phyloP scores from a whole-genome alignment of 92 coral and sea anemone genomes.

The Ricordea florida region DNA sequence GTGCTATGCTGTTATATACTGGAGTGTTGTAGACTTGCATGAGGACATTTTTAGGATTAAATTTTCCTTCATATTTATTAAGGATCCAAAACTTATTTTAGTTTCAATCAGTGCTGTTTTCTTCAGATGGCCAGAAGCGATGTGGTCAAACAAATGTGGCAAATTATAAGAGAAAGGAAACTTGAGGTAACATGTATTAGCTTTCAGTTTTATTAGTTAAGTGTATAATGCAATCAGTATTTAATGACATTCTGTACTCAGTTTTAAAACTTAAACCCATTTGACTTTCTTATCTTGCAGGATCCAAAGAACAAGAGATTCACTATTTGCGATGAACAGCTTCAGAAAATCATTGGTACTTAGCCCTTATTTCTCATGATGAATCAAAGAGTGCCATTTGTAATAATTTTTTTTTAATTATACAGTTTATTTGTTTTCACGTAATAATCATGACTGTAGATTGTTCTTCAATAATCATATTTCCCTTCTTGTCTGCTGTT shows the following conservation, averaged over 20 bases:
- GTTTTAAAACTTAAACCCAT: too few species aligned
- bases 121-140: conserved; percentile 87
- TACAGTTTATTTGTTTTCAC: too few species aligned
- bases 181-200: conserved; percentile 81
- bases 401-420: not conserved
- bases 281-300: conserved; percentile 45
- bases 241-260: too few species aligned
- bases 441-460: not conserved
- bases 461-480: not conserved
- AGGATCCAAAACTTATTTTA: too few species aligned
- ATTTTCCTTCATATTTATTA: too few species aligned
- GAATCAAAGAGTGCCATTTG: not conserved
- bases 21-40: too few species aligned
- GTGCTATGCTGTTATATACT: too few species aligned
- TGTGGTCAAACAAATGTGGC: conserved; percentile 92
- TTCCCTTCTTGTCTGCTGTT: not conserved
- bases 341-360: conserved; percentile 86
- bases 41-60: too few species aligned
- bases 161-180: conserved; percentile 80
- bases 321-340: conserved; percentile 84
- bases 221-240: too few species aligned
- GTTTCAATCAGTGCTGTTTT: too few species aligned
- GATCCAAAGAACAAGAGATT: conserved; percentile 90
- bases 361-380: not conserved
- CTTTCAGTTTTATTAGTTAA: too few species aligned